Evolutionary conservation across 2,888 invertebrate genomes (phyloP), one percentile per base, ranked within the genome.

Genomic region (Zaprionus obscuricornis): DNA sequence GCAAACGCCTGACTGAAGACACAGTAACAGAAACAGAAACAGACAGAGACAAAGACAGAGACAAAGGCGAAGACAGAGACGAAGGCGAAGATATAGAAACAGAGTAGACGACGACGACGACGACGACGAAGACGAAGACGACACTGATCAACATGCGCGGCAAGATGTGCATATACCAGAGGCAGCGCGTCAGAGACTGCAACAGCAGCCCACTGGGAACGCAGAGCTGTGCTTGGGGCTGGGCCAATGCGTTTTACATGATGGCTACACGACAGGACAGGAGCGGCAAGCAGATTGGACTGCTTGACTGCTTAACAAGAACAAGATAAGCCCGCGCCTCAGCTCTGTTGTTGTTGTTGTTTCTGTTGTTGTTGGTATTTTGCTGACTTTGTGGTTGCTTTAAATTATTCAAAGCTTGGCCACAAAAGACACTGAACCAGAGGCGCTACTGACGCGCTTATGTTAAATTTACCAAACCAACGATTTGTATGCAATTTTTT

Each of bases 401-500:
- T 74, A 82, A 83, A 78, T 82, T 83, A 83, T 83, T 76, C 81
- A 72, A 78, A 75, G 59, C 76, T 76, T n/a, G 57, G 74, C 79
- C 75, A 69, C 62, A 43, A 62, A 45, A 60, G 66, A 74, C 76
- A 66, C 72, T n/a, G 43, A 50, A 65, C 66, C 71, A 74, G 82
- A 83, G 82, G 82, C 82, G 82, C 82, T 83, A 82, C 82, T 81
- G 81, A 83, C 84, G 78, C 81, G 78, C 81, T 74, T 79, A 82
- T 86, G 81, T 78, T 77, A 74, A 83, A 73, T 81, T 85, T 86
- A 85, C 83, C 86, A 86, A 87, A 85, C 86, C 87, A 87, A 68
- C 87, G 85, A 87, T 87, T 87, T 87, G 87, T 87, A 87, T 87
- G 87, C 87, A 84, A 77, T 83, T 81, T 67, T 69, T 74, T 49